Evolutionary conservation across 2,888 invertebrate genomes (phyloP).

Genomic region (Limulus polyphemus): DNA sequence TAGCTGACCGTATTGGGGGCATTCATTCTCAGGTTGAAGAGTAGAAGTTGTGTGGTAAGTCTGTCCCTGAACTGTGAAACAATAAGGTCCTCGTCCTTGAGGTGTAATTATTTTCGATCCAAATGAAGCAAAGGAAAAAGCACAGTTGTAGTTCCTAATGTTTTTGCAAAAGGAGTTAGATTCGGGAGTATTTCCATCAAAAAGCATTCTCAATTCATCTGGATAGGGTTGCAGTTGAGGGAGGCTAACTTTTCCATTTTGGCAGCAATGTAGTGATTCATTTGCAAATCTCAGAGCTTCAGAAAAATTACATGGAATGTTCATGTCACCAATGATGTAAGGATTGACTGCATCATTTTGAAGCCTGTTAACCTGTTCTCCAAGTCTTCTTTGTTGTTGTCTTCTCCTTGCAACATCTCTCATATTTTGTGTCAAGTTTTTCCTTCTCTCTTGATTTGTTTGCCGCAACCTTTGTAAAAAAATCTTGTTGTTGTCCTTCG

Average conservation of each 20-base stretch:
- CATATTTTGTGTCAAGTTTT: too few relatives aligned
- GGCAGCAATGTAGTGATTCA: not conserved
- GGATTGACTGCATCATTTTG: too few relatives aligned
- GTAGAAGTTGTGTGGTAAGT: not conserved
- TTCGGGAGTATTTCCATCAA: not conserved
- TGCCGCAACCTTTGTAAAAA: too few relatives aligned
- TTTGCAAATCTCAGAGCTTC: too few relatives aligned
- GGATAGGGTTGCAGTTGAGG: not conserved
- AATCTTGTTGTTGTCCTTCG: too few relatives aligned
- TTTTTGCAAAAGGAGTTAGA: not conserved
- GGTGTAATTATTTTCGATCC: not conserved
- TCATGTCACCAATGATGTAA: too few relatives aligned
- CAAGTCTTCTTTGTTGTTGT: too few relatives aligned
- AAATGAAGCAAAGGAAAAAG: not conserved
- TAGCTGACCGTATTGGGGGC: not conserved
- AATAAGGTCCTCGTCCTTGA: not conserved
- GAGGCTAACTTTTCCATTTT: not conserved
- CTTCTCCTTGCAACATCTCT: too few relatives aligned
- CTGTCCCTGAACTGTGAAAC: not conserved
- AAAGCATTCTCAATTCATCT: not conserved
- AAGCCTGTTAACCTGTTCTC: too few relatives aligned
- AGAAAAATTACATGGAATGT: too few relatives aligned
- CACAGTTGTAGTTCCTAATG: not conserved
- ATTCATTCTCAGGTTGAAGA: not conserved
- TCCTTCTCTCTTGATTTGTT: too few relatives aligned